Evolutionary conservation across 2,888 invertebrate species (phyloP), one percentile per base, ranked within the genome.

Genomic region (Glyphotaelius pellucidus): DNA sequence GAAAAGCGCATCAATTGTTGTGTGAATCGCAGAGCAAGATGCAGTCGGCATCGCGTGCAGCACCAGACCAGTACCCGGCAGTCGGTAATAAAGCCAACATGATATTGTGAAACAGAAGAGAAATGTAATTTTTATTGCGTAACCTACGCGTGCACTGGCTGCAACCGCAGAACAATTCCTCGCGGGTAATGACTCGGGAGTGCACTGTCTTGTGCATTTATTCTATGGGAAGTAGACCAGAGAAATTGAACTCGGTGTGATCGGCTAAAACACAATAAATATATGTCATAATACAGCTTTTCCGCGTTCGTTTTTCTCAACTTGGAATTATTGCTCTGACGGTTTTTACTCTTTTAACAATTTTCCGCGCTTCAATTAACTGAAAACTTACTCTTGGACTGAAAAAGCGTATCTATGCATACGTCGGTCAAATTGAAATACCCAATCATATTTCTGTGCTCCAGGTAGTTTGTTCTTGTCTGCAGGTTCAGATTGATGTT

Each of bases 211-310:
- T 35, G 83, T 35, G 31, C 83, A 31, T 83, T 31, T 83, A 31
- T 83, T 85, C 85, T 38, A 52, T 87, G 87, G 87, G 87, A 87
- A 87, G 47, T 52, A 87, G 87, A 87, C 87, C 87, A 87, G 87
- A 52, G 87, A 87, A 87, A 87, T 87, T 87, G 84, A 84, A 35
- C 31, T 32, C 84, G 30, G 87, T 32, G 87, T 87, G 52, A 52
- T 87, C 35, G 52, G 87, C 5, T 32, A 87, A 47, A 87, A 35
- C n/a, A 35, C n/a, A 85, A 85, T 85, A 42, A 85, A 42, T 15
- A 67, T 67, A 67, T 67, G 52, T 67, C 52, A 67, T 67, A 67
- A 67, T 42, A 42, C 35, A 0, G 84, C 47, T 87, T 87, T 87
- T 87, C 87, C 87, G 87, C 87, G 14, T 87, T 87, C 32, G 32